A percentile compares a stretch with the other conserved stretches of the same genome.
phyloP scores from a whole-genome alignment of 1,140 invertebrate genomes.

The Hylyphantes graminicola region DNA sequence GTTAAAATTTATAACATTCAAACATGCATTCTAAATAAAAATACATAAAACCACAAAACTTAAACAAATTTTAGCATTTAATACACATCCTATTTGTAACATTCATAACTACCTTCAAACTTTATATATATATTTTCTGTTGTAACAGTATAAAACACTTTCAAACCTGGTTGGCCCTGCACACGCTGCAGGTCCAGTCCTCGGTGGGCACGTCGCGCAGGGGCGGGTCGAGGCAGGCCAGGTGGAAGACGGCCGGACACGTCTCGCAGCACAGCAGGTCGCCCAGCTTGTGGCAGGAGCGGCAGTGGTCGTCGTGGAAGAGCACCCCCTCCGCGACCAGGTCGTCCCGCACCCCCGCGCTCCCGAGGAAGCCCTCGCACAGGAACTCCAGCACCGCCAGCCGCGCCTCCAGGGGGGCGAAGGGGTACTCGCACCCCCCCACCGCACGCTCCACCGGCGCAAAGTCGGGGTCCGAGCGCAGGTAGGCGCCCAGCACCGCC shows the following conservation, averaged over 20 bases:
- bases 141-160: not conserved
- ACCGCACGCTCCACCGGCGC: constrained; percentile 71
- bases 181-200: constrained; percentile 95
- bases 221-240: constrained; percentile 95
- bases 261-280: constrained; percentile 96
- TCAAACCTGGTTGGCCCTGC: constrained; percentile 86
- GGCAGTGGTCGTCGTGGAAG: constrained; percentile 72
- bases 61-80: too few species aligned
- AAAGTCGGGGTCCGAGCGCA: constrained; percentile 76
- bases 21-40: too few species aligned
- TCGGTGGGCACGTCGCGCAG: constrained; percentile 88
- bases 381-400: constrained; percentile 90
- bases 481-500: constrained; percentile 86
- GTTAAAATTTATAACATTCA: too few species aligned
- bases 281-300: constrained; percentile 91
- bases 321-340: constrained; percentile 90
- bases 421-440: constrained; percentile 86
- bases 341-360: constrained; percentile 91
- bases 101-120: too few species aligned
- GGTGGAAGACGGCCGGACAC: constrained; percentile 95
- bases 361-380: constrained; percentile 93
- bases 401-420: constrained; percentile 81
- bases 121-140: too few species aligned
- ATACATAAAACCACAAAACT: too few species aligned
- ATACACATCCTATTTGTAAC: too few species aligned